phyloP scores from a whole-genome alignment of 2,888 invertebrate species.

The Drosophila affinis region DNA sequence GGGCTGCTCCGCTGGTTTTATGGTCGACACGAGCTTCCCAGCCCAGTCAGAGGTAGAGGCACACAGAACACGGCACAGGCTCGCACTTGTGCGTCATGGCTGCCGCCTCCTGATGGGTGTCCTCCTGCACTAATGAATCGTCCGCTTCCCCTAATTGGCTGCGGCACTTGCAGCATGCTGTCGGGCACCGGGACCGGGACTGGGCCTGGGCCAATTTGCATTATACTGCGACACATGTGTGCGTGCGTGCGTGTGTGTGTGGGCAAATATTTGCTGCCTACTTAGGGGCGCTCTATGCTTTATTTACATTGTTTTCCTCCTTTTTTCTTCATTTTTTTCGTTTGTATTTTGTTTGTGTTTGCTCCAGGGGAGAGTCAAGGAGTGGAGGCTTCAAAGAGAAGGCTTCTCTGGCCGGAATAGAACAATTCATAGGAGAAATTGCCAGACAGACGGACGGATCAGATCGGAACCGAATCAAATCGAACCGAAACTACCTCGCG shows the following conservation, averaged over 20 bases:
- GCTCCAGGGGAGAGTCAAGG: neutral
- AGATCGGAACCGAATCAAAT: slow-evolving; percentile 62
- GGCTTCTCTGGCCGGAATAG: slow-evolving; percentile 31
- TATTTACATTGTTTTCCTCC: slow-evolving; percentile 31
- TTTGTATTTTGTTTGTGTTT: slow-evolving; percentile 14
- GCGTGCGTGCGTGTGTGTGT: slow-evolving; percentile 31
- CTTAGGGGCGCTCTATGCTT: slow-evolving; percentile 14
- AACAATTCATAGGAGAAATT: slow-evolving; percentile 39
- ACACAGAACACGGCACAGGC: slow-evolving; percentile 10
- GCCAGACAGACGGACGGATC: slow-evolving; percentile 35
- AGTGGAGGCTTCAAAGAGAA: neutral
- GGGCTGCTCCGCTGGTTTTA: slow-evolving; percentile 59
- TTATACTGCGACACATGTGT: slow-evolving; percentile 43
- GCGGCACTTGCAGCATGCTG: slow-evolving; percentile 15
- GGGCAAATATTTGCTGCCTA: slow-evolving; percentile 42
- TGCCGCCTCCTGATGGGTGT: slow-evolving; percentile 9
- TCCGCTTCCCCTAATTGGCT: slow-evolving; percentile 33
- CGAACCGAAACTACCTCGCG: slow-evolving; percentile 59
- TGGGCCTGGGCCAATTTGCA: slow-evolving; percentile 39
- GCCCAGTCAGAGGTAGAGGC: slow-evolving; percentile 21
- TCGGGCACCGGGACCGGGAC: slow-evolving; percentile 12
- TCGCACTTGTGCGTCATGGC: slow-evolving; percentile 34
- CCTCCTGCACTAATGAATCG: slow-evolving; percentile 42
- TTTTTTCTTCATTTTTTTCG: slow-evolving; percentile 3
- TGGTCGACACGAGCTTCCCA: slow-evolving; percentile 70